These are phyloP conservation scores for Protaetia brevitarsis DNA, from an alignment of 1,140 invertebrate genomes.

Conservation along the genomic window DNA sequence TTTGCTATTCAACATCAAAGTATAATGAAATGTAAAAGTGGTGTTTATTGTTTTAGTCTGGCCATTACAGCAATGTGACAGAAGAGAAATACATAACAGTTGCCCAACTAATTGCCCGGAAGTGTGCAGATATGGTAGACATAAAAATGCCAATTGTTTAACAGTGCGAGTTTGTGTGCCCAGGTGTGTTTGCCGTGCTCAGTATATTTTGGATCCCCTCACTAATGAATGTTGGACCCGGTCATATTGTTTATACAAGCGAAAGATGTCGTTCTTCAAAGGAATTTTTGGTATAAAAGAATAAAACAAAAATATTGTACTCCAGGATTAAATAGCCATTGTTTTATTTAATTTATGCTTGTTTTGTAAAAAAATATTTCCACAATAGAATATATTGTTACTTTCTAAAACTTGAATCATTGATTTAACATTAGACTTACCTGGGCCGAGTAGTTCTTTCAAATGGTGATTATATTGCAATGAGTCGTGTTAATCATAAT, in stretches of 20 bases:
- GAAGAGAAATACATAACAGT: neutral
- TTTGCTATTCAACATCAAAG: no score
- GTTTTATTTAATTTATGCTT: no score
- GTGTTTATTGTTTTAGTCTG: slow-evolving; percentile 2
- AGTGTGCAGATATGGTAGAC: slow-evolving; percentile 8
- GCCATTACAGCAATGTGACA: neutral
- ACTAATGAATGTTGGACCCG: slow-evolving; percentile 12
- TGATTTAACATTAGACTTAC: no score
- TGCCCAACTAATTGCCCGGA: neutral
- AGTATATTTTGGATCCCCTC: slow-evolving; percentile 15
- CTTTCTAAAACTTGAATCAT: no score
- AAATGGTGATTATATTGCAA: no score
- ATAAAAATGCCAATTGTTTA: neutral
- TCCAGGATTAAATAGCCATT: no score
- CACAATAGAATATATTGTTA: no score
- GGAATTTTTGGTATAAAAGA: neutral
- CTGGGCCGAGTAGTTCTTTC: no score
- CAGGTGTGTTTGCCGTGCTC: neutral
- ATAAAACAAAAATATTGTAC: no score
- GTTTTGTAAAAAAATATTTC: no score
- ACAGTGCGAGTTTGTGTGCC: neutral
- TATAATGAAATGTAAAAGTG: no score
- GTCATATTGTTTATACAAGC: neutral
- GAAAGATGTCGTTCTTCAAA: neutral
- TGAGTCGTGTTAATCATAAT: no score